These are phyloP conservation scores for Drosophila paulistorum DNA, from an alignment of 1,140 invertebrate genomes.

Conservation along the genomic window DNA sequence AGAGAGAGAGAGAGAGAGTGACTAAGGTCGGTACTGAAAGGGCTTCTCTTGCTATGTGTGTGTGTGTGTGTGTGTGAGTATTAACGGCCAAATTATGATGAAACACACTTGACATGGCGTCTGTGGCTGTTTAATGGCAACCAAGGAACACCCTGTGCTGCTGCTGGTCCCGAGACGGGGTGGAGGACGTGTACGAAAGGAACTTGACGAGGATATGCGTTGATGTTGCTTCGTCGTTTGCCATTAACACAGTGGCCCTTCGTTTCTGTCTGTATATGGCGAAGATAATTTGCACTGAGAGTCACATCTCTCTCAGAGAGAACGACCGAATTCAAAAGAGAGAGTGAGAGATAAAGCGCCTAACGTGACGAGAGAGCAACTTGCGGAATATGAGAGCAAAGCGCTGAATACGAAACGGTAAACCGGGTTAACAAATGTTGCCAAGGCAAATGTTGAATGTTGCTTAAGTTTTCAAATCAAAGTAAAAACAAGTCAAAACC, in stretches of 20 bases:
- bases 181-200: too few species aligned
- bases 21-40: slow-evolving; percentile 38
- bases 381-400: not conserved
- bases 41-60: slow-evolving; percentile 25
- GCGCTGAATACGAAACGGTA: slow-evolving; percentile 20
- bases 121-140: slow-evolving; percentile 43
- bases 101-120: slow-evolving; percentile 66
- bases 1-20: not conserved
- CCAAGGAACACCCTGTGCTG: slow-evolving; percentile 51
- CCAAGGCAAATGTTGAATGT: slow-evolving; percentile 28
- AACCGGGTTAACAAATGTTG: slow-evolving; percentile 1
- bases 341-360: not conserved
- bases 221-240: slow-evolving; percentile 13
- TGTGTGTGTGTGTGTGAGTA: slow-evolving; percentile 37
- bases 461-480: slow-evolving; percentile 6
- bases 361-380: slow-evolving; percentile 19
- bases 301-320: not conserved
- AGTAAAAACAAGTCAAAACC: not conserved
- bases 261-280: slow-evolving; percentile 7
- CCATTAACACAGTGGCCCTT: not conserved
- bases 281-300: not conserved
- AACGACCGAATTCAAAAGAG: not conserved
- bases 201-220: not conserved
- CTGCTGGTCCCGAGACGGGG: slow-evolving; percentile 12
- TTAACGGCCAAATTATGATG: slow-evolving; percentile 76